Base-by-base conservation (phyloP, 1,140 invertebrate species). In the Holcopasites calliopsidis region DNA sequence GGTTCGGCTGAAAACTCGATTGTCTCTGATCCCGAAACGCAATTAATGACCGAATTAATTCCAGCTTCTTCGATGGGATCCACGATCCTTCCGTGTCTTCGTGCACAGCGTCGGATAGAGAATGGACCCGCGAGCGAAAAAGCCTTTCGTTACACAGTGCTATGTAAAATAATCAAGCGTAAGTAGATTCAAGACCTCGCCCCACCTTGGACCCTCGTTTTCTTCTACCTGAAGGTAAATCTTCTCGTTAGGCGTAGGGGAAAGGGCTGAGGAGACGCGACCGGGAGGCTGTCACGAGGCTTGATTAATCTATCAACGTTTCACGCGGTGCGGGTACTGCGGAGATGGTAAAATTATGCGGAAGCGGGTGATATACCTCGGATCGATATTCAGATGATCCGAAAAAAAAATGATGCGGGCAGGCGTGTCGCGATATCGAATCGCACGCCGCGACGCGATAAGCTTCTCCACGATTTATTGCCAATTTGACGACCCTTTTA, bases 341-440 rank as follows among this genome's bases (percentile, higher is more conserved):
- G 13, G 40, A 47, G 33, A 28, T 28, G 50, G 4, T 66, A 57
- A 47, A 47, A 74, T 74, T 74, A 74, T 74, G 18, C 71, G 50
- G 21, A 44, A 44, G 0, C 50, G 71, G 71, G 71, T 73, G 61
- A 73, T 66, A 66, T 26, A 62, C 61, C 16, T 4, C 38, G 21
- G 60, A 76, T 82, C 80, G 66, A 80, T 82, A 82, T 76, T 70
- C 73, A 76, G 70, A 79, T 80, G 71, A 80, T 68, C 49, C 42
- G 31, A 23, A 55, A 65, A n/a, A n/a, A n/a, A 76, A 69, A 61
- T 49, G 35, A 82, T 72, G 80, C 77, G 80, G 65, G 61, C 47
- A n/a, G 47, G 47, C 21, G 71, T 54, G 68, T 49, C 38, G 21
- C 18, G 38, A 28, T 61, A 57, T 47, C 38, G 33, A 76, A 35